phyloP scores from a whole-genome alignment of 1,140 invertebrate species.

The Drosophila saltans region DNA sequence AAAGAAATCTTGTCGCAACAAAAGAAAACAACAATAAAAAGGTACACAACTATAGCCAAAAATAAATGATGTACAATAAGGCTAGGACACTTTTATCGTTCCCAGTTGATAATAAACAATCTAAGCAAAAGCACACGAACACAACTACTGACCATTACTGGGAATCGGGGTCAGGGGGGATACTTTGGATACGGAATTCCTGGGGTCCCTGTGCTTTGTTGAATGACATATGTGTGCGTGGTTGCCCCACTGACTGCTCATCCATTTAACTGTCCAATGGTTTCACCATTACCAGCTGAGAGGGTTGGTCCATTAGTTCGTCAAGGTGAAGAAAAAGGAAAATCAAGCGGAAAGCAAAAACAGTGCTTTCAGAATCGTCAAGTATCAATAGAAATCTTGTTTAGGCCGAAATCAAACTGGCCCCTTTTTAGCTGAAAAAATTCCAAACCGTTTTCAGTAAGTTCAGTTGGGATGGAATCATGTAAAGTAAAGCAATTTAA shows the following conservation, averaged over 20 bases:
- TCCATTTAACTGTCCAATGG: conserved; percentile 63
- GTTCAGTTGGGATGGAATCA: too few species aligned
- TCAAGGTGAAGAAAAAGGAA: not conserved
- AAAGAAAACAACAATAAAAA: conserved; percentile 62
- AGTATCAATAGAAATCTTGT: too few species aligned
- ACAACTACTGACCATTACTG: conserved; percentile 15
- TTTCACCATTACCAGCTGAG: conserved; percentile 20
- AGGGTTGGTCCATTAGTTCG: conserved; percentile 22
- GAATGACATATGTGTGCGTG: conserved; percentile 71
- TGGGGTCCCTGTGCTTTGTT: conserved; percentile 50
- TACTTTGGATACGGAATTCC: not conserved
- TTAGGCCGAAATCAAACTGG: too few species aligned
- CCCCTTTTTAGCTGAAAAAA: too few species aligned
- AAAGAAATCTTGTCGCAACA: conserved; percentile 62
- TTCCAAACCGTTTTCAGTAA: too few species aligned
- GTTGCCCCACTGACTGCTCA: conserved; percentile 71
- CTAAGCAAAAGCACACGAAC: conserved; percentile 43
- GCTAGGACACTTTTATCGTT: conserved; percentile 78
- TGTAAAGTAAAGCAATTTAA: too few species aligned
- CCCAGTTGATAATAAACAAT: conserved; percentile 78
- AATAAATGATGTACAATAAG: conserved; percentile 78
- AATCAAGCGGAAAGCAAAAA: conserved; percentile 1
- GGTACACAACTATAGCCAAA: conserved; percentile 65
- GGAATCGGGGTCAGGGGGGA: not conserved
- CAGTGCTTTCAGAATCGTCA: not conserved